Base-by-base conservation (phyloP, 2,888 invertebrate species). In the Noctua janthe region DNA sequence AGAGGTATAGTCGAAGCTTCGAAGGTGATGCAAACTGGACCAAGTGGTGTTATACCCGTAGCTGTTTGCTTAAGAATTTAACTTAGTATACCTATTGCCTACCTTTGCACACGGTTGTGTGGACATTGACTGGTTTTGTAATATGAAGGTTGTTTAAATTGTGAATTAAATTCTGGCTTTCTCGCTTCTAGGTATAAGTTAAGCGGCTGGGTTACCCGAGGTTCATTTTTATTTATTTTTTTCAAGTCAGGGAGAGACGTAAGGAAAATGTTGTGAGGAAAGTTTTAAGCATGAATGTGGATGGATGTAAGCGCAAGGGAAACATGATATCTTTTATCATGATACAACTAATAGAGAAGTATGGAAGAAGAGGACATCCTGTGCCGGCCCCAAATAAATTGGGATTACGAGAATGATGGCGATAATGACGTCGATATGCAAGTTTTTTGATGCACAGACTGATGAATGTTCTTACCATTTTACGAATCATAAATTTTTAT, bases 1-100 rank as follows among this genome's bases (percentile, higher is more conserved):
- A 71, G 77, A 75, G 76, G 74, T 87, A 82, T 86, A 83, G 80
- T 83, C 75, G 71, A 83, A 89, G 80, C 78, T 76, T 79, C 85
- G 80, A 83, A 91, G 84, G 88, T 85, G 75, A 84, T 73, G 71
- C 23, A 78, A 91, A 90, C 80, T 88, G 82, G 87, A 87, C 35
- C 84, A 89, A 88, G 88, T 85, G 71, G 70, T 80, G 73, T 84
- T 87, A 76, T 78, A 56, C 43, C 39, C 43, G 47, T 7, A 51
- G 47, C 29, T 76, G 69, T 78, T 76, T 78, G 54, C 64, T 75
- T 75, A 59, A n/a, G 39, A 81, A 67, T 83, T 47, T 62, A 17
- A 62, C 39, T 73, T 54, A 17, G 49, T 70, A 23, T 39, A 69
- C 39, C 10, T 29, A 20, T 8, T 47, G 35, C n/a, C 17, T 29